Base-by-base conservation (phyloP, 1,140 invertebrate species). In the Matsumurasca onukii region DNA sequence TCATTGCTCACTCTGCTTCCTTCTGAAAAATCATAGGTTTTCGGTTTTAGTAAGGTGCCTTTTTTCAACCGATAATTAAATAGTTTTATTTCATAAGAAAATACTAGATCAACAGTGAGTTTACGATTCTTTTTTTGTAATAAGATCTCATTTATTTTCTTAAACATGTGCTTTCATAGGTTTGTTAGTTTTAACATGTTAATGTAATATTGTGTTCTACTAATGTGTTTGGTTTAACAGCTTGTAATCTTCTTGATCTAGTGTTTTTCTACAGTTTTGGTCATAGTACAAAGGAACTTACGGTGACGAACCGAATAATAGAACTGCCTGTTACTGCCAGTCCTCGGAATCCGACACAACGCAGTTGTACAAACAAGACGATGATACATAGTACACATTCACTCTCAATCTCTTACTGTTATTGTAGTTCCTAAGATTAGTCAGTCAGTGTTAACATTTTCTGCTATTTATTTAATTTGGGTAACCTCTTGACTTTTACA, bases 311-410 rank as follows among this genome's bases (percentile, higher is more conserved):
- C 25, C 30, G 34, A 39, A 59, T 27, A 59, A 59, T 59, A 59
- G 55, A 59, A 59, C 55, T 59, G 55, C 55, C 55, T 59, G 24
- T 22, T 59, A 59, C 55, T 59, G 55, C 55, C 55, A 27, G 24
- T 12, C 34, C 34, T 17, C 5, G 34, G 5, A 39, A 39, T 39
- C 5, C 34, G 34, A 17, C 34, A 39, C 34, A 9, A 39, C 34
- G 34, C 34, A 9, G 34, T 59, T 59, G 55, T 59, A 59, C 55
- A 59, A 59, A 59, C 55, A 22, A 27, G 55, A 59, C 55, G 55
- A 24, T 59, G 55, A 59, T 59, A 59, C 30, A 59, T 59, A 59
- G 55, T 59, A 59, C 55, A 59, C 55, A 59, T 27, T 27, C 25
- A 25, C 55, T 39, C 55, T 59, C 25, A 39, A 39, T 39, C 5